Base-by-base conservation (phyloP, 2,888 invertebrate genomes). In the Camponotus fellah region DNA sequence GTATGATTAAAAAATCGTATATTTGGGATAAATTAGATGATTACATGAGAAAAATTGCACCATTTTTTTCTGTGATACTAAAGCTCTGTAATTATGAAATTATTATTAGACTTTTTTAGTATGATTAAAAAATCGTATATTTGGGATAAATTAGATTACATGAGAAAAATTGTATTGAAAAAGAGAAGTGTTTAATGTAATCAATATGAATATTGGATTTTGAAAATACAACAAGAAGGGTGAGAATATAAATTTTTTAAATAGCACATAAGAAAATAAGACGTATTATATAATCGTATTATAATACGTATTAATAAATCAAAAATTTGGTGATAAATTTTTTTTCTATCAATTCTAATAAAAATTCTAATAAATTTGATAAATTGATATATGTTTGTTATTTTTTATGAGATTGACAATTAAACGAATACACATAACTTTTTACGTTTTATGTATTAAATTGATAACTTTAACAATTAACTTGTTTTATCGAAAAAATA, bases 11-110 rank as follows among this genome's bases (percentile, higher is more conserved):
- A 5, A 17, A 26, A 43, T 74, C 8, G 32, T 75, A 32, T 8
- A 10, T 64, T 75, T 75, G 12, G 10, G n/a, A 66, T 65, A 53
- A 53, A 2, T 53, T 26, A 14, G n/a, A n/a, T n/a, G 43, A 66
- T 12, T 40, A 26, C 3, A 4, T 26, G 37, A 26, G 17, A 26
- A 53, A 37, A 21, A n/a, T 17, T 6, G 6, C 26, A 72, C 14
- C 2, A 5, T 17, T 17, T 40, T 21, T 58, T 37, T 56, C 37
- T n/a, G 6, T 62, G n/a, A 74, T 32, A 9, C 9, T 32, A n/a
- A 8, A 43, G 26, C 0, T 17, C 8, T 43, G n/a, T 12, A 49
- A 64, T 74, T 64, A 64, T 46, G 12, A 46, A 32, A 46, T 10
- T n/a, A 5, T 4, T 6, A n/a, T 37, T 37, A 64, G 3, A 9